A percentile compares a stretch with the other conserved stretches of the same genome.
Evolutionary conservation across 2,888 invertebrate genomes (phyloP).

Genomic region (Epirrhoe alternata): DNA sequence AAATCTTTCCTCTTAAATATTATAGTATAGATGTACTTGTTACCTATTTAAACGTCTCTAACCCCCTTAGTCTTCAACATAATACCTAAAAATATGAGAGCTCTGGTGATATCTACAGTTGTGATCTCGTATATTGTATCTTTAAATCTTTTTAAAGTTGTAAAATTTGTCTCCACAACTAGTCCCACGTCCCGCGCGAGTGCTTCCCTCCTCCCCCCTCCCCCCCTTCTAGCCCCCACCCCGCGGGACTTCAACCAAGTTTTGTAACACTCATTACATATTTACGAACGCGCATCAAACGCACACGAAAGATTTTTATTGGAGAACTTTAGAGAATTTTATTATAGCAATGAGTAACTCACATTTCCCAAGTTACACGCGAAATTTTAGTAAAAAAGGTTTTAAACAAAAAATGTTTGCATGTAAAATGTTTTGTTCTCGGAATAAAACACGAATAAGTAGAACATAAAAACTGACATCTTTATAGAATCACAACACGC

Average conservation of each 20-base stretch:
- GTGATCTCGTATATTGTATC: neutral
- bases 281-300: constrained; percentile 22
- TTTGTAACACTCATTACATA: constrained; percentile 30
- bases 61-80: too few relatives aligned
- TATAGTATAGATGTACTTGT: too few relatives aligned
- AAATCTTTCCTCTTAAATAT: too few relatives aligned
- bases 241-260: constrained; percentile 17
- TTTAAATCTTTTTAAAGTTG: neutral
- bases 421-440: neutral
- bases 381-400: neutral
- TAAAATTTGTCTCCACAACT: neutral
- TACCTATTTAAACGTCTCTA: too few relatives aligned
- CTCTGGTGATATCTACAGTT: too few relatives aligned
- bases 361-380: neutral
- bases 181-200: neutral
- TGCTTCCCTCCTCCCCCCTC: neutral
- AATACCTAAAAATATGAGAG: too few relatives aligned
- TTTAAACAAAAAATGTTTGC: neutral
- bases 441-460: neutral
- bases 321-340: neutral
- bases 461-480: neutral
- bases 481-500: neutral
- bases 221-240: neutral
- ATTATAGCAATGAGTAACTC: constrained; percentile 2
- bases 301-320: constrained; percentile 17